Percentiles rank a stretch among this genome's conserved stretches.
These are phyloP conservation scores for Cynoglossus semilaevis DNA, from an alignment of 2,113 vertebrate genomes.

Conservation along the genomic window DNA sequence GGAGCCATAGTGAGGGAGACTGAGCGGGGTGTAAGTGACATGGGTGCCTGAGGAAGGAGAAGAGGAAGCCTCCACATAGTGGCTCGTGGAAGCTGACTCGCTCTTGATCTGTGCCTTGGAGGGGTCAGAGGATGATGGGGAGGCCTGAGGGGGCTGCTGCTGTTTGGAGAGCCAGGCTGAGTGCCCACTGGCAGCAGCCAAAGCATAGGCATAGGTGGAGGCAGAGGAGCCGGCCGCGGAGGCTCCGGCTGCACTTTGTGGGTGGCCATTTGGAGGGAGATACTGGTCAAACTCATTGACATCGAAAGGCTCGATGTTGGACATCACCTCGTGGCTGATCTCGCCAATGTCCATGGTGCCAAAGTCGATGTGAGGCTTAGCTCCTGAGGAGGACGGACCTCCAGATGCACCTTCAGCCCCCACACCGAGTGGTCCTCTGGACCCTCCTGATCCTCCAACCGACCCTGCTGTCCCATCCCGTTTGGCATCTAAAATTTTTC, in stretches of 20 bases:
- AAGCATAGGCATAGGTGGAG: conserved; percentile 85
- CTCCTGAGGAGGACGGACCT: conserved; percentile 64
- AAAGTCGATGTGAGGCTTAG: conserved; percentile 97
- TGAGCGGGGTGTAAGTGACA: conserved; percentile 95
- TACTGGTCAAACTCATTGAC: conserved; percentile 98
- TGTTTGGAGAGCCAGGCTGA: conserved; percentile 98
- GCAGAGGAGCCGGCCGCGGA: conserved; percentile 59
- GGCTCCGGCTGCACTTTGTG: conserved; percentile 65
- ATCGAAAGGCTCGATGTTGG: conserved; percentile 98
- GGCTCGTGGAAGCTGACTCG: conserved; percentile 81
- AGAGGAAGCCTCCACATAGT: conserved; percentile 86
- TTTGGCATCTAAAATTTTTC: conserved; percentile 88
- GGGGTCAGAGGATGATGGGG: conserved; percentile 80
- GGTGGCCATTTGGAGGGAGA: conserved; percentile 91
- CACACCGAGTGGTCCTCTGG: conserved; percentile 80
- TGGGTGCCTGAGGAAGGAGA: conserved; percentile 84
- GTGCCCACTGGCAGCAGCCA: conserved; percentile 91
- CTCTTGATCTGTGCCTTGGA: conserved; percentile 97
- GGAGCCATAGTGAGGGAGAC: conserved; percentile 94
- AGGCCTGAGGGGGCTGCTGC: conserved; percentile 86
- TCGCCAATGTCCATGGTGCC: conserved; percentile 98
- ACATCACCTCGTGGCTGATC: conserved; percentile 98
- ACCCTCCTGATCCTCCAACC: conserved; percentile 63
- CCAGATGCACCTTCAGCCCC: conserved; percentile 68
- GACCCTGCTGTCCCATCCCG: conserved; percentile 68